These are phyloP conservation scores for Callionymus lyra DNA, from an alignment of 2,113 vertebrate genomes.

Conservation along the genomic window DNA sequence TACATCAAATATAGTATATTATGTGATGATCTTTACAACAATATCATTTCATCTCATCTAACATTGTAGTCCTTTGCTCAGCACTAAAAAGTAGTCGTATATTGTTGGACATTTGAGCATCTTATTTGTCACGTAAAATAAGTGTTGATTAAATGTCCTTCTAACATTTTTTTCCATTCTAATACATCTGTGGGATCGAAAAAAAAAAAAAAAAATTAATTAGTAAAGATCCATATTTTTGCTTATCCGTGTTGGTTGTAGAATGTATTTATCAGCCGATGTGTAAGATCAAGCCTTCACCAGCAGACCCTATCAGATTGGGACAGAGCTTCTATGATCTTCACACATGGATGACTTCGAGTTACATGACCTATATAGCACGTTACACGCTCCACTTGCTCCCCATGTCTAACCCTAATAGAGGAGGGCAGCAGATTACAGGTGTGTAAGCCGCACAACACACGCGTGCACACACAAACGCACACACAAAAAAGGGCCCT, in stretches of 20 bases:
- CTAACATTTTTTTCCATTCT: too few relatives aligned
- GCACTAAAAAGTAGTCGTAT: too few relatives aligned
- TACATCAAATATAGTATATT: too few relatives aligned
- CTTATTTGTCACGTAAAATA: not conserved
- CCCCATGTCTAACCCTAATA: slow-evolving; percentile 53
- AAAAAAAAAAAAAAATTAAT: too few relatives aligned
- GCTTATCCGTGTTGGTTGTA: too few relatives aligned
- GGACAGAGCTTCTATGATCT: slow-evolving; percentile 56
- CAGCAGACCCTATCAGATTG: slow-evolving; percentile 32
- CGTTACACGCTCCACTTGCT: slow-evolving; percentile 62
- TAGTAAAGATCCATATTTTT: too few relatives aligned
- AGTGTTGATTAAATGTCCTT: not conserved
- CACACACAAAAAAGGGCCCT: slow-evolving; percentile 14
- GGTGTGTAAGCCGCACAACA: slow-evolving; percentile 42
- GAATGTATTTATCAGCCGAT: not conserved
- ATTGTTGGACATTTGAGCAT: not conserved
- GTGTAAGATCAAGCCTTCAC: slow-evolving; percentile 12
- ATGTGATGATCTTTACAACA: too few relatives aligned
- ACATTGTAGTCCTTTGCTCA: too few relatives aligned
- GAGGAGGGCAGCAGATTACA: slow-evolving; percentile 59
- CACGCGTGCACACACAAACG: slow-evolving; percentile 8
- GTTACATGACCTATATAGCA: slow-evolving; percentile 73
- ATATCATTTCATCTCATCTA: too few relatives aligned
- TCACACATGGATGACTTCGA: slow-evolving; percentile 66
- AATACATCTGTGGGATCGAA: too few relatives aligned